Conservation (phyloP, 2,797 vertebrate species). For the Eptatretus atami region DNA sequence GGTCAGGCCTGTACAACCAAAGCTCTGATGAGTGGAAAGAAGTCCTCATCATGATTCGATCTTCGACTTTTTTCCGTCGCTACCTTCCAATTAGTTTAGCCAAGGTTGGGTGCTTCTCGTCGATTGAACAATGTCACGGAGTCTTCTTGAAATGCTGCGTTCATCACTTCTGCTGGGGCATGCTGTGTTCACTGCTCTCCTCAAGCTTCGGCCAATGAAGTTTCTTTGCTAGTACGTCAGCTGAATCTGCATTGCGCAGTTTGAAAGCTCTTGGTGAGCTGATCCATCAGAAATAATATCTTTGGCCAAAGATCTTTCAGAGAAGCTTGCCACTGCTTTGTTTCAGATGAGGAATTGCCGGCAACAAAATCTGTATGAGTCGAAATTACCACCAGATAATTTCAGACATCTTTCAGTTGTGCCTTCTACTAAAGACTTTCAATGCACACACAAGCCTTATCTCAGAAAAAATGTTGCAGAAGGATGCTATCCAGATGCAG, state of each 20-base stretch:
- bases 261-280: conserved; percentile 6
- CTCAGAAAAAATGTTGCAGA: conserved; percentile 11
- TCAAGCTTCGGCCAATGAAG: conserved; percentile 9
- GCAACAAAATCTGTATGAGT: not conserved
- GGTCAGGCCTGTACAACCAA: no score
- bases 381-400: conserved; percentile 7
- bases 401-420: conserved; percentile 11
- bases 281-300: no score
- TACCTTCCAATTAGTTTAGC: no score
- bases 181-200: conserved; percentile 10
- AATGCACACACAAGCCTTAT: conserved; percentile 8
- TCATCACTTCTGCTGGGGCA: no score
- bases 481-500: conserved; percentile 10
- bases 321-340: conserved; percentile 7
- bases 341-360: no score
- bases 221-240: conserved; percentile 9
- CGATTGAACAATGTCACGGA: no score
- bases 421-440: conserved; percentile 11
- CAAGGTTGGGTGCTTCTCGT: no score
- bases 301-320: conserved; percentile 8
- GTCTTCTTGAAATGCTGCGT: no score
- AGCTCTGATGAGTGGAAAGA: no score
- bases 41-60: no score
- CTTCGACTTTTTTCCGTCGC: no score
- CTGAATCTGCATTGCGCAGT: conserved; percentile 8